Conservation (phyloP, 1,140 invertebrate species). For the Pogonognathellus flavescens region DNA sequence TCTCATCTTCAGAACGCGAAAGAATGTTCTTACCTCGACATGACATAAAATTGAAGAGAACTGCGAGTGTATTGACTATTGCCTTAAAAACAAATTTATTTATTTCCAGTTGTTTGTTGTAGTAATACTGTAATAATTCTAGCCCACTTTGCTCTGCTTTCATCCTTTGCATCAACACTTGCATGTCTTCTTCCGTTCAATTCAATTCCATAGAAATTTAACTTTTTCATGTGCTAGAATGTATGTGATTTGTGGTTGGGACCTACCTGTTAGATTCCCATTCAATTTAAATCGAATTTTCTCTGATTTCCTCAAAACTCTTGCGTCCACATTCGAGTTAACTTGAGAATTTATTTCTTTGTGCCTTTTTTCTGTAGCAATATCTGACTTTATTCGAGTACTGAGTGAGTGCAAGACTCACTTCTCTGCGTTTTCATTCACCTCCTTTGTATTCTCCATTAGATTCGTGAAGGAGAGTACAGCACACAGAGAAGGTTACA, state of each 20-base stretch:
- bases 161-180: background rate
- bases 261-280: conserved; percentile 41
- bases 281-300: conserved; percentile 44
- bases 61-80: no score
- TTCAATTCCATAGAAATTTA: background rate
- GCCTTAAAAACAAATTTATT: no score
- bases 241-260: conserved; percentile 34
- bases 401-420: no score
- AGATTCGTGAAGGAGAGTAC: no score
- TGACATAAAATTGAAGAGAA: no score
- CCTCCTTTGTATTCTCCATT: no score
- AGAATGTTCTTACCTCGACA: no score
- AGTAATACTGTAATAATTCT: background rate
- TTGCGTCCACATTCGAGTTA: background rate
- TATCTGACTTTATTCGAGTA: no score
- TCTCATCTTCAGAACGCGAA: no score
- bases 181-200: conserved; percentile 25
- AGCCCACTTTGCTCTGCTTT: background rate
- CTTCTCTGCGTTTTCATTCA: no score
- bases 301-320: background rate
- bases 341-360: conserved; percentile 7
- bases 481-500: no score
- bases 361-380: background rate
- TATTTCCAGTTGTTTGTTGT: no score
- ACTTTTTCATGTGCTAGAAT: conserved; percentile 35